Evolutionary conservation across 2,888 invertebrate species (phyloP).

Genomic region (Oasisia sp.): DNA sequence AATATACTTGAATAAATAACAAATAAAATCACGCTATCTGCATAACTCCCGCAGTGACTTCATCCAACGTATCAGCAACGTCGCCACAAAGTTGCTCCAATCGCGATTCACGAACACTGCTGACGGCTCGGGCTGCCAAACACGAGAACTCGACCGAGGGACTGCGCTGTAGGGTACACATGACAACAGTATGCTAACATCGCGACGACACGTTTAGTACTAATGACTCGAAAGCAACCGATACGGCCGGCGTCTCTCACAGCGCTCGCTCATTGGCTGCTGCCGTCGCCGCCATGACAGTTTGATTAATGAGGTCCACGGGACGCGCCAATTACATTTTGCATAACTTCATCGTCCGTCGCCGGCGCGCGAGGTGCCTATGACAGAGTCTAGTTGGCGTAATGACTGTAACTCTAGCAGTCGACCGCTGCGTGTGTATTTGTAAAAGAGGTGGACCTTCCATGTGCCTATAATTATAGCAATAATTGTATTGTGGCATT

Average conservation of each 20-base stretch:
- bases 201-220: background rate
- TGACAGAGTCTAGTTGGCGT: background rate
- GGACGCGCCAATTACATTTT: slow-evolving; percentile 17
- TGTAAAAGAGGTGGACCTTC: slow-evolving; percentile 3
- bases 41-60: background rate
- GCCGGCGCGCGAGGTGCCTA: background rate
- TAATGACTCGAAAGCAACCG: slow-evolving; percentile 3
- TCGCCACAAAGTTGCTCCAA: background rate
- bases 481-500: background rate
- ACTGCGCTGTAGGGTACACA: background rate
- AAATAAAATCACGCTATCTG: background rate
- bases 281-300: background rate
- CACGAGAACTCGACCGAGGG: background rate
- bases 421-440: background rate
- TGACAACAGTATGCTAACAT: slow-evolving; percentile 1
- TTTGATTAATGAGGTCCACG: slow-evolving; percentile 8
- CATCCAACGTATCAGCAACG: background rate
- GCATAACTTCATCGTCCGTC: background rate
- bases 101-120: background rate
- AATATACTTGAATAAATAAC: background rate
- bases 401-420: background rate
- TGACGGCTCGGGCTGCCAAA: background rate
- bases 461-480: background rate
- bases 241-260: background rate
- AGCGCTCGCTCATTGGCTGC: background rate